A percentile compares a stretch with the other conserved stretches of the same genome.
Conservation (phyloP, 2,113 vertebrate genomes). For the Mus pahari region DNA sequence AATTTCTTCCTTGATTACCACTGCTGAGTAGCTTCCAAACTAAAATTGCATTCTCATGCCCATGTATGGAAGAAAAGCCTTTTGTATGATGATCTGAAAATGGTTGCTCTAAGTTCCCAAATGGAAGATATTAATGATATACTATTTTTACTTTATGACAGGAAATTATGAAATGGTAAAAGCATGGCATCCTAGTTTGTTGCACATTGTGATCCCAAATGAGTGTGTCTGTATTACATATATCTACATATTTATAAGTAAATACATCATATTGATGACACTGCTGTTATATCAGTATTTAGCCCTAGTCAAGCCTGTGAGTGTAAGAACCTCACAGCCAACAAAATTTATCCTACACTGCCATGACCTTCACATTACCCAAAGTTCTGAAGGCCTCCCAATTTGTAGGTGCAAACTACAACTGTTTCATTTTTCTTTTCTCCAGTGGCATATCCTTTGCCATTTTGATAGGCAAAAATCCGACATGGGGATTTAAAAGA, state of each 20-base stretch:
- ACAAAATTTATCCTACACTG: neutral
- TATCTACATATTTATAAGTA: no score
- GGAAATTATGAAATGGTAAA: neutral
- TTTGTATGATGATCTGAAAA: neutral
- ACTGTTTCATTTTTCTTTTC: neutral
- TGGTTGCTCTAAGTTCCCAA: neutral
- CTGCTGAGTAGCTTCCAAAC: neutral
- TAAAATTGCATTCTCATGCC: neutral
- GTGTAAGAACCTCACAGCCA: slow-evolving; percentile 24
- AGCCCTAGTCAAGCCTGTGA: neutral
- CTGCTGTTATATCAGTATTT: neutral
- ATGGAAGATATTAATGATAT: neutral
- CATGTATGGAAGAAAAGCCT: neutral
- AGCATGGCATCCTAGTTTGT: neutral
- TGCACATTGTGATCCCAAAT: neutral
- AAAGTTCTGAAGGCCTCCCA: neutral
- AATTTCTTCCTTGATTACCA: neutral
- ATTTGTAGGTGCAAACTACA: slow-evolving; percentile 10
- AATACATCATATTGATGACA: neutral
- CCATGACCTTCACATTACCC: slow-evolving; percentile 44
- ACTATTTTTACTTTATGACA: slow-evolving; percentile 7
- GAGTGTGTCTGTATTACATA: neutral
- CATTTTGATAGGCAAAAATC: neutral
- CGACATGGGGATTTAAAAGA: neutral
- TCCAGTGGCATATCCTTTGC: neutral